Conservation (phyloP, 92 coral and sea anemone species). For the Plumapathes pennacea region DNA sequence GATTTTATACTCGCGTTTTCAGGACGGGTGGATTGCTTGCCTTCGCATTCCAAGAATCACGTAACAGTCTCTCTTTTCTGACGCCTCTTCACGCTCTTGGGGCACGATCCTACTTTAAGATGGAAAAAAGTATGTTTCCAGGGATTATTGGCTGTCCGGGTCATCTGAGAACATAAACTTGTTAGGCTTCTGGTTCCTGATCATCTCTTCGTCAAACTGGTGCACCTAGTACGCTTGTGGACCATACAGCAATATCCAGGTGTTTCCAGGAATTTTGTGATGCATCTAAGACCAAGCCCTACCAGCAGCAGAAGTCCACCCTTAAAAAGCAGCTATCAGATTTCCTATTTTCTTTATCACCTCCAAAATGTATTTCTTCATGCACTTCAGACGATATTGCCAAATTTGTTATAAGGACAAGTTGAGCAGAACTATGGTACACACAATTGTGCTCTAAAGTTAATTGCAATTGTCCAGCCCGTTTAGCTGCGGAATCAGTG, state of each 20-base stretch:
- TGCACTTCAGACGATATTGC: slow-evolving; percentile 51
- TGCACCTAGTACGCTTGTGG: background rate
- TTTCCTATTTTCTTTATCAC: slow-evolving; percentile 17
- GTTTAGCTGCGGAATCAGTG: slow-evolving; percentile 35
- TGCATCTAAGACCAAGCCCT: slow-evolving; percentile 17
- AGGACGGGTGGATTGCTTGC: too few species aligned
- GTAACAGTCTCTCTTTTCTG: background rate
- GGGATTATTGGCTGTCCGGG: slow-evolving; percentile 7
- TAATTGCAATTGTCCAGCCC: slow-evolving; percentile 22
- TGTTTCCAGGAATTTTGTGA: slow-evolving; percentile 16
- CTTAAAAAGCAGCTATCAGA: slow-evolving; percentile 25
- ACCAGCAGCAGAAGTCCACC: slow-evolving; percentile 47
- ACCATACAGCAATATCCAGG: background rate
- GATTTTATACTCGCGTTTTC: too few species aligned
- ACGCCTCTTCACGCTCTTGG: slow-evolving; percentile 7
- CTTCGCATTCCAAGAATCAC: slow-evolving; percentile 1
- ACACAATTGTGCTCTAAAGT: background rate
- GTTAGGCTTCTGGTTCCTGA: slow-evolving; percentile 24
- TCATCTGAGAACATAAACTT: background rate
- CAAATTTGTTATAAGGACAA: slow-evolving; percentile 37
- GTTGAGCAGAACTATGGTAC: slow-evolving; percentile 23
- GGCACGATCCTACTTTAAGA: slow-evolving; percentile 5
- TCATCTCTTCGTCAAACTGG: background rate
- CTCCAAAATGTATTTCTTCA: slow-evolving; percentile 6
- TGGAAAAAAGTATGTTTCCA: slow-evolving; percentile 3